phyloP scores from a whole-genome alignment of 2,797 vertebrate genomes.

The Anabas testudineus region DNA sequence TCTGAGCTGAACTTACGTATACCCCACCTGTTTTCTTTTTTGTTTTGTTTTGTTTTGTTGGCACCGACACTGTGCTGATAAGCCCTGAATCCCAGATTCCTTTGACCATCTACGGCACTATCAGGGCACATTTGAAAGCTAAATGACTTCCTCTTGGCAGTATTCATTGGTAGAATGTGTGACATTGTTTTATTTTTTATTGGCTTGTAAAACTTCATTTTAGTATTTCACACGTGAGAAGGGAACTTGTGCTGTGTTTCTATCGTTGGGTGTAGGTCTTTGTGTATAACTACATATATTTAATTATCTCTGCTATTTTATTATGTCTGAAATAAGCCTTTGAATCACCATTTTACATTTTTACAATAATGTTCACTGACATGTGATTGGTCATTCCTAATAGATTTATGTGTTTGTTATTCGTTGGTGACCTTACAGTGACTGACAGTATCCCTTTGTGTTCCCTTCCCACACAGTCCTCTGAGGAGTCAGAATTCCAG shows the following conservation, averaged over 20 bases:
- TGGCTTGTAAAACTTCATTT: constrained; percentile 1
- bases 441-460: constrained; percentile 70
- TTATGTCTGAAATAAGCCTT: constrained; percentile 6
- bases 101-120: neutral
- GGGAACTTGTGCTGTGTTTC: neutral
- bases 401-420: constrained; percentile 74
- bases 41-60: constrained; percentile 13
- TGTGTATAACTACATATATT: neutral
- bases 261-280: neutral
- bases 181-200: neutral
- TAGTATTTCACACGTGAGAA: neutral
- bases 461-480: constrained; percentile 53
- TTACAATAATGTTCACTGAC: constrained; percentile 14
- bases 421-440: constrained; percentile 65
- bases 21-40: neutral
- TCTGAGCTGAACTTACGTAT: neutral
- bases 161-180: neutral
- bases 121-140: neutral
- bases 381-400: constrained; percentile 11
- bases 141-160: neutral
- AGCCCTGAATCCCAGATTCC: neutral
- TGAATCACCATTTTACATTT: neutral
- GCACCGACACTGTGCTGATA: constrained; percentile 5
- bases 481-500: constrained; percentile 80
- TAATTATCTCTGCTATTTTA: neutral